Percentiles rank a stretch among this genome's conserved stretches.
phyloP scores from a whole-genome alignment of 2,113 vertebrate species.

The Hemicordylus capensis region DNA sequence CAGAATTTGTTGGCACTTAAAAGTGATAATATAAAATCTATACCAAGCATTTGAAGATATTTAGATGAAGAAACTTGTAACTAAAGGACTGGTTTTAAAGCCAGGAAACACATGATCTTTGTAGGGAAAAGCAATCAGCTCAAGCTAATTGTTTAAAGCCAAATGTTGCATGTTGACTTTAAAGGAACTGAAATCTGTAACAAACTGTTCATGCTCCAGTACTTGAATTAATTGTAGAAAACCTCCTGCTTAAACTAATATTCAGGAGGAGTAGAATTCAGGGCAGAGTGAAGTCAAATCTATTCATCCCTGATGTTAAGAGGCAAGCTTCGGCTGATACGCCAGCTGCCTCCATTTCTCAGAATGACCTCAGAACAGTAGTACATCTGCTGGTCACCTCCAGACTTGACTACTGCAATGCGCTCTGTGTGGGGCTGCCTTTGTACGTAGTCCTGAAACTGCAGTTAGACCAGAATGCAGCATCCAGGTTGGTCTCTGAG shows the following conservation, averaged over 20 bases:
- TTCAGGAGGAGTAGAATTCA: neutral
- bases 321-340: too few species aligned
- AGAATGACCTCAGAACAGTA: too few species aligned
- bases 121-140: neutral
- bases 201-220: neutral
- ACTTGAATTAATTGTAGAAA: constrained; percentile 43
- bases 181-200: neutral
- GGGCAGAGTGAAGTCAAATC: neutral
- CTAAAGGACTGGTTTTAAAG: neutral
- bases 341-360: too few species aligned
- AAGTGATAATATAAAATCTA: neutral
- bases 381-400: too few species aligned
- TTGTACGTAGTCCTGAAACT: too few species aligned
- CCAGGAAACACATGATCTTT: neutral
- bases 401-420: too few species aligned
- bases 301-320: neutral
- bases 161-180: neutral
- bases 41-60: neutral
- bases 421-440: too few species aligned
- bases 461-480: too few species aligned
- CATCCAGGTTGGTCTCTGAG: too few species aligned
- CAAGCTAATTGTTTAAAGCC: neutral
- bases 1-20: neutral
- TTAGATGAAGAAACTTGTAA: neutral
- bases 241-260: neutral